These are phyloP conservation scores for Leptopilina drosophilae DNA, from an alignment of 2,888 invertebrate species.

Conservation along the genomic window DNA sequence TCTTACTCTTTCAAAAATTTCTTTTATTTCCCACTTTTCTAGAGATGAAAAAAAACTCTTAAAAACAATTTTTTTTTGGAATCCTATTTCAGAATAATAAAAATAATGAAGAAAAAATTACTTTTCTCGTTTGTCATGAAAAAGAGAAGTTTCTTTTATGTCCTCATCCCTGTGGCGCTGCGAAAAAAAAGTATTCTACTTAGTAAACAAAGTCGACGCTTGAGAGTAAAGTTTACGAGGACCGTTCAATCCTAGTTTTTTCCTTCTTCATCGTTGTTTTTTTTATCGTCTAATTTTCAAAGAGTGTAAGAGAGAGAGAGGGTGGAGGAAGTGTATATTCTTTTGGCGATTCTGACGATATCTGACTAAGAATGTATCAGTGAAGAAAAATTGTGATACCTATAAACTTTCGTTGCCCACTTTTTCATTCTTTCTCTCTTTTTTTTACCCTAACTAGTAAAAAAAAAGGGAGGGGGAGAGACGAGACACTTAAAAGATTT, in stretches of 20 bases:
- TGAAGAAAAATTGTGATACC: constrained; percentile 58
- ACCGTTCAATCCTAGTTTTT: constrained; percentile 43
- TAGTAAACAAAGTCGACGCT: too few species aligned
- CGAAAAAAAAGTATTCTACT: too few species aligned
- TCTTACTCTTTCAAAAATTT: too few species aligned
- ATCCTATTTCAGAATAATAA: too few species aligned
- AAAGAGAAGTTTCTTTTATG: too few species aligned
- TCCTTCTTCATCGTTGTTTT: constrained; percentile 56
- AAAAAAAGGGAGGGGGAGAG: constrained; percentile 38
- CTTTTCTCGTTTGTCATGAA: too few species aligned
- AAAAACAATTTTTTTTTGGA: too few species aligned
- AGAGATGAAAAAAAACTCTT: too few species aligned
- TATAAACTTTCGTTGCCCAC: constrained; percentile 42
- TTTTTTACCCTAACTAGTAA: constrained; percentile 42
- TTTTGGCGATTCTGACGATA: constrained; percentile 47
- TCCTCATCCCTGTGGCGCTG: constrained; percentile 41
- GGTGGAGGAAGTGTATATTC: not conserved
- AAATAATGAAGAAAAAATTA: too few species aligned
- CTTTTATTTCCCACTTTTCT: too few species aligned
- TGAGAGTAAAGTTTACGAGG: too few species aligned
- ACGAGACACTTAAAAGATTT: constrained; percentile 75
- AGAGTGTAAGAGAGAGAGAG: not conserved
- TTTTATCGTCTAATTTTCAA: constrained; percentile 60
- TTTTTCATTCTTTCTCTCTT: constrained; percentile 56
- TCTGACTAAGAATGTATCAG: constrained; percentile 46